These are phyloP conservation scores for Falco punctatus DNA, from an alignment of 2,113 vertebrate genomes.

Conservation along the genomic window DNA sequence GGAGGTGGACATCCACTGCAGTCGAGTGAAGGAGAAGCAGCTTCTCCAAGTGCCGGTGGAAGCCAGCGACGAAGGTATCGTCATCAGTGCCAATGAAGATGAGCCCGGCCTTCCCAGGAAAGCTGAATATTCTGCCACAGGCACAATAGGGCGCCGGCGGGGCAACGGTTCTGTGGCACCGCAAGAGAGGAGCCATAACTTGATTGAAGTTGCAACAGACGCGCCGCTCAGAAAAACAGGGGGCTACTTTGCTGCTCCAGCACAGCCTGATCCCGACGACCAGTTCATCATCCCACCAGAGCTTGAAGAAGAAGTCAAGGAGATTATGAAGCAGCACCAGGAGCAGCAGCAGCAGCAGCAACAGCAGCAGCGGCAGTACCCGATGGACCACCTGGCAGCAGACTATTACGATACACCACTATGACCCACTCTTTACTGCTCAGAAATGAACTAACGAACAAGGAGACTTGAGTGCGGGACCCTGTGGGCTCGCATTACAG, in stretches of 20 bases:
- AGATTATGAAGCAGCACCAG: slow-evolving; percentile 98
- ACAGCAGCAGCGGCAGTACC: slow-evolving; percentile 80
- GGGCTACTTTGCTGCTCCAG: slow-evolving; percentile 94
- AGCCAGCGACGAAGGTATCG: slow-evolving; percentile 80
- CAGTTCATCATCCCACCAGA: slow-evolving; percentile 98
- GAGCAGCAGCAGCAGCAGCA: slow-evolving; percentile 86
- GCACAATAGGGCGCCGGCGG: slow-evolving; percentile 79
- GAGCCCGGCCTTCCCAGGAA: slow-evolving; percentile 61
- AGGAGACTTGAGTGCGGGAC: slow-evolving; percentile 49
- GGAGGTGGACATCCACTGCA: slow-evolving; percentile 92
- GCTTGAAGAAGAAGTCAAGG: slow-evolving; percentile 97
- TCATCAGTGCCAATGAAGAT: slow-evolving; percentile 80
- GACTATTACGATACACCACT: slow-evolving; percentile 93
- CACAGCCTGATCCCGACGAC: slow-evolving; percentile 94
- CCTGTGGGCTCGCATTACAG: slow-evolving; percentile 72
- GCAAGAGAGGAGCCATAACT: slow-evolving; percentile 92
- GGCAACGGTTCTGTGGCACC: slow-evolving; percentile 91
- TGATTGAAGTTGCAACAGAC: slow-evolving; percentile 91
- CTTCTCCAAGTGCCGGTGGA: slow-evolving; percentile 77
- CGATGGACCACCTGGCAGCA: slow-evolving; percentile 79
- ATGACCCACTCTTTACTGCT: slow-evolving; percentile 74
- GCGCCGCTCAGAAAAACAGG: slow-evolving; percentile 88
- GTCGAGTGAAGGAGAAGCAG: slow-evolving; percentile 74
- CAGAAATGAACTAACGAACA: slow-evolving; percentile 35
- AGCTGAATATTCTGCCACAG: slow-evolving; percentile 63